Evolutionary conservation across 2,888 invertebrate species (phyloP), one percentile per base, ranked within the genome.

Genomic region (Temnothorax rugatulus): DNA sequence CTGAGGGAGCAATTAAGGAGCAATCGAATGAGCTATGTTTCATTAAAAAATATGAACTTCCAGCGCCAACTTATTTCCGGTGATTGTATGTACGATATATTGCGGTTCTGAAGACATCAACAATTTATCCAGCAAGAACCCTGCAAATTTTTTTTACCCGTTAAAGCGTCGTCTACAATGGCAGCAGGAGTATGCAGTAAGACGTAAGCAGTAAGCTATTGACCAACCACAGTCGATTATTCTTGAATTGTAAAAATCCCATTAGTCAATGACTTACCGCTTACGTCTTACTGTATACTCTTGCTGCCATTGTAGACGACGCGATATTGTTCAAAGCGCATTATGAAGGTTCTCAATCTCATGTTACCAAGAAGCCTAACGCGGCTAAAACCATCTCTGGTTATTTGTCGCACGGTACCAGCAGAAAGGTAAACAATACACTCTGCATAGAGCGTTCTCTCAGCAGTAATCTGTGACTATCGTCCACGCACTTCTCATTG

Each of bases 291-390:
- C n/a, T n/a, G n/a, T n/a, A n/a, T n/a, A n/a, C n/a, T n/a, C n/a
- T n/a, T n/a, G n/a, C n/a, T n/a, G n/a, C n/a, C n/a, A n/a, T n/a
- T n/a, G n/a, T n/a, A n/a, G n/a, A n/a, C n/a, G n/a, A n/a, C n/a
- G n/a, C 18, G 29, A 2, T 66, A 68, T 0, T 71, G 54, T 54
- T 61, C 84, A n/a, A 29, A 38, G 4, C 15, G 76, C 15, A 86
- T 59, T 11, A 98, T 98, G 97, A 97, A 97, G 95, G 97, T 98
- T 92, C 96, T 99, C 87, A 99, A 99, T n/a, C n/a, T n/a, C n/a
- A n/a, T 96, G 99, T 99, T 47, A 99, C 99, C 0, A 99, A 99
- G 95, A 99, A 99, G 95, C 99, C 99, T 95, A 99, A 99, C 96
- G 99, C 99, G 41, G 99, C 99, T 0, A 99, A 99, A 95, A 98